A percentile compares a stretch with the other conserved stretches of the same genome.
phyloP scores from a whole-genome alignment of 2,797 vertebrate genomes.

The Hippocampus kuda region DNA sequence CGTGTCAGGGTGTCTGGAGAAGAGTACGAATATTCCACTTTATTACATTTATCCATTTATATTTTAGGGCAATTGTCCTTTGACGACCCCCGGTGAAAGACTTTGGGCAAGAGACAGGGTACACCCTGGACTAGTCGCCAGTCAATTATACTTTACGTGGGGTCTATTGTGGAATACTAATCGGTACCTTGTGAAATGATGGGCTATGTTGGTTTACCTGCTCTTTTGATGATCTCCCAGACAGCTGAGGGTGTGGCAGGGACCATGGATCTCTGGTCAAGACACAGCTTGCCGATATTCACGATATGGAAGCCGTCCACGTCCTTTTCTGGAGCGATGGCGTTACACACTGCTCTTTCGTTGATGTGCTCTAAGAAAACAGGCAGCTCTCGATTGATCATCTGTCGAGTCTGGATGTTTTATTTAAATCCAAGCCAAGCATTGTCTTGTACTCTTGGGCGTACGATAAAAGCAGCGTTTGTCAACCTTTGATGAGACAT shows the following conservation, averaged over 20 bases:
- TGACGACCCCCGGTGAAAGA: neutral
- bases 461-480: too few species aligned
- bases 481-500: too few species aligned
- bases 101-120: neutral
- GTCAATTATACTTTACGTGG: neutral
- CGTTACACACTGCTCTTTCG: conserved; percentile 78
- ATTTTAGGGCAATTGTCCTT: neutral
- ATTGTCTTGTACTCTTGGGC: neutral
- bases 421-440: neutral
- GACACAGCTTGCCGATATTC: conserved; percentile 83
- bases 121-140: neutral
- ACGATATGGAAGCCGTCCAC: conserved; percentile 89
- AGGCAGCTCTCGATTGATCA: neutral
- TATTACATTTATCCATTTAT: neutral
- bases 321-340: conserved; percentile 83
- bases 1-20: neutral
- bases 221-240: conserved; percentile 85
- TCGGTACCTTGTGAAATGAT: too few species aligned
- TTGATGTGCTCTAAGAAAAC: conserved; percentile 70
- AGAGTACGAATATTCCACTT: too few species aligned
- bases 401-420: neutral
- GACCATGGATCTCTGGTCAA: conserved; percentile 81
- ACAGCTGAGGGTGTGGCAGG: conserved; percentile 85
- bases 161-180: neutral
- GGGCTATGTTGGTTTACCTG: conserved; percentile 56